Percentiles rank a stretch among this genome's conserved stretches.
Conservation (phyloP, 1,140 invertebrate genomes). For the Drosophila insularis region DNA sequence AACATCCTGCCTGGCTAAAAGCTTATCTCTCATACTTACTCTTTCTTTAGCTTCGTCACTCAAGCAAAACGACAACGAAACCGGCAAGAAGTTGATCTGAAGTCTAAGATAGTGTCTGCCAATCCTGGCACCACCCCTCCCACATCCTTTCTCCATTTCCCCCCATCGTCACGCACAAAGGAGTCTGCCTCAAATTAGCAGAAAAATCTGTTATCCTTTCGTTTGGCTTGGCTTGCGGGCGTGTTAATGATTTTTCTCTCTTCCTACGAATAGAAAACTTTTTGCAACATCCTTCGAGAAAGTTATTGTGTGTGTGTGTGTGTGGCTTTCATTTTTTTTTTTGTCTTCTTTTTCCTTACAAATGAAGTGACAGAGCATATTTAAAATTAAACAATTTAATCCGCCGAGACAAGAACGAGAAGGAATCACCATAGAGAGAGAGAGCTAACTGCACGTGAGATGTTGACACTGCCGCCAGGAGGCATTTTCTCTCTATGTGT, state of each 20-base stretch:
- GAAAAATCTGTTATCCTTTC: constrained; percentile 82
- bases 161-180: constrained; percentile 77
- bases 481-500: constrained; percentile 13
- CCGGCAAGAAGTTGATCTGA: constrained; percentile 71
- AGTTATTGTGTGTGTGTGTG: constrained; percentile 4
- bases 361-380: constrained; percentile 82
- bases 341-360: constrained; percentile 56
- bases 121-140: constrained; percentile 14
- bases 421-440: constrained; percentile 14
- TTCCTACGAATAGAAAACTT: background rate
- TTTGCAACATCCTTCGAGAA: background rate
- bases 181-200: constrained; percentile 81
- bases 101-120: constrained; percentile 66
- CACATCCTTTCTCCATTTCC: background rate
- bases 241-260: constrained; percentile 81
- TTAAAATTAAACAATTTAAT: constrained; percentile 82
- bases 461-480: constrained; percentile 68
- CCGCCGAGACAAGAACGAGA: constrained; percentile 51
- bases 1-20: constrained; percentile 45
- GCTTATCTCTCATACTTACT: constrained; percentile 57
- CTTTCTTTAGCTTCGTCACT: constrained; percentile 57
- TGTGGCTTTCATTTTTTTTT: constrained; percentile 27
- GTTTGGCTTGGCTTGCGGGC: constrained; percentile 81
- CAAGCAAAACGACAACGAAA: constrained; percentile 60
- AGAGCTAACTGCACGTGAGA: constrained; percentile 52